Percentiles rank a stretch among this genome's conserved stretches.
phyloP scores from a whole-genome alignment of 2,797 vertebrate species.

The Gallinago stenura region DNA sequence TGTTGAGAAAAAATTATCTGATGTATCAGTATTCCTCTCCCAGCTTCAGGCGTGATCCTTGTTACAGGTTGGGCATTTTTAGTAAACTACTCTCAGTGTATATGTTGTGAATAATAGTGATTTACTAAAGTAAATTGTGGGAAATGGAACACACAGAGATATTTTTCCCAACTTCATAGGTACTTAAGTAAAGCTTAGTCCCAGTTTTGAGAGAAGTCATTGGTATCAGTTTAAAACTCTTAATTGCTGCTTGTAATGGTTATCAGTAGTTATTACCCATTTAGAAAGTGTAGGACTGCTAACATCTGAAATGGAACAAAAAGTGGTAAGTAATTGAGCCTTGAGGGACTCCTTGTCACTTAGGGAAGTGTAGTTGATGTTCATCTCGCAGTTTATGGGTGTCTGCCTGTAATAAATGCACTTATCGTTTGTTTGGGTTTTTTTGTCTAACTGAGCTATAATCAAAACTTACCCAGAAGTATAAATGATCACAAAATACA shows the following conservation, averaged over 20 bases:
- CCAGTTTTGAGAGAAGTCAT: constrained; percentile 30
- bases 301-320: constrained; percentile 70
- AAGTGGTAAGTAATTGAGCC: constrained; percentile 71
- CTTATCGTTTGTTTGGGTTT: neutral
- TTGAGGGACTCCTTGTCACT: constrained; percentile 66
- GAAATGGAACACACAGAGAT: constrained; percentile 33
- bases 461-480: constrained; percentile 56
- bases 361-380: constrained; percentile 52
- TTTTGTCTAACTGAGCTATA: constrained; percentile 49
- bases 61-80: constrained; percentile 15
- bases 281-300: constrained; percentile 53
- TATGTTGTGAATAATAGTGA: constrained; percentile 22
- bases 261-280: constrained; percentile 58
- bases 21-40: neutral
- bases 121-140: constrained; percentile 46
- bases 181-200: neutral
- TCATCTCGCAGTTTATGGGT: constrained; percentile 59
- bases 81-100: neutral
- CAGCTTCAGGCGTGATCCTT: neutral
- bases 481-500: neutral
- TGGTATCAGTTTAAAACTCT: constrained; percentile 44
- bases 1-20: neutral
- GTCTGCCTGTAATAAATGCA: constrained; percentile 56
- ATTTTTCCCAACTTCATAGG: neutral
- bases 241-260: constrained; percentile 58